Evolutionary conservation across 1,140 invertebrate genomes (phyloP).

Genomic region (Papilio glaucus): DNA sequence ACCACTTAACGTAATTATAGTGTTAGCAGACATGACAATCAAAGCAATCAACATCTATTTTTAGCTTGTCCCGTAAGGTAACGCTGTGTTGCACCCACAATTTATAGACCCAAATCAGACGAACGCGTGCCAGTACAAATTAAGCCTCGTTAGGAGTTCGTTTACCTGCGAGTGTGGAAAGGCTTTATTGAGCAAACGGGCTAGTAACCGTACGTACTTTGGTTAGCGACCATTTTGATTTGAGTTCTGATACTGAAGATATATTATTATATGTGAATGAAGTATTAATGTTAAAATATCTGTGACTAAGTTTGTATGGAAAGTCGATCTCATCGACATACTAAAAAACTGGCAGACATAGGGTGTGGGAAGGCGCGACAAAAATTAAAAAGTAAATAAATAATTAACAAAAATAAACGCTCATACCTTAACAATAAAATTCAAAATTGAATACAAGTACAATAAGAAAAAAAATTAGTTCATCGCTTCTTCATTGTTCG

Average conservation of each 20-base stretch:
- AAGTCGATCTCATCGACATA: no score
- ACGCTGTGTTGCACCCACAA: neutral
- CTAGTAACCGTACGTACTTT: neutral
- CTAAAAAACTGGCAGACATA: no score
- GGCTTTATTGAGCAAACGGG: slow-evolving; percentile 20
- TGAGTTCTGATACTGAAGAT: neutral
- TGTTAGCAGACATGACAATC: slow-evolving; percentile 6
- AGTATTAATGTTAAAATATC: no score
- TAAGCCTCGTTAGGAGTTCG: slow-evolving; percentile 20
- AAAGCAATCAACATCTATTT: slow-evolving; percentile 27
- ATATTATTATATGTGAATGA: no score
- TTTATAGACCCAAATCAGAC: neutral
- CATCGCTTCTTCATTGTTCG: no score
- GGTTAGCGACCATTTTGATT: neutral
- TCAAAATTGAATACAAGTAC: no score
- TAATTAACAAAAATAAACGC: no score
- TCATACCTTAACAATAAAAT: no score
- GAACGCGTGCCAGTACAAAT: slow-evolving; percentile 25
- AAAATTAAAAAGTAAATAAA: no score
- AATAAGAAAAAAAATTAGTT: no score
- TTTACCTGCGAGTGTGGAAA: slow-evolving; percentile 27
- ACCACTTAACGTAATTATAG: neutral
- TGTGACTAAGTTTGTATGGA: no score
- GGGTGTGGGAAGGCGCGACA: no score
- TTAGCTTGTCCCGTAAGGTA: neutral